phyloP scores from a whole-genome alignment of 1,140 invertebrate species.

The Paraescarpia echinospica region DNA sequence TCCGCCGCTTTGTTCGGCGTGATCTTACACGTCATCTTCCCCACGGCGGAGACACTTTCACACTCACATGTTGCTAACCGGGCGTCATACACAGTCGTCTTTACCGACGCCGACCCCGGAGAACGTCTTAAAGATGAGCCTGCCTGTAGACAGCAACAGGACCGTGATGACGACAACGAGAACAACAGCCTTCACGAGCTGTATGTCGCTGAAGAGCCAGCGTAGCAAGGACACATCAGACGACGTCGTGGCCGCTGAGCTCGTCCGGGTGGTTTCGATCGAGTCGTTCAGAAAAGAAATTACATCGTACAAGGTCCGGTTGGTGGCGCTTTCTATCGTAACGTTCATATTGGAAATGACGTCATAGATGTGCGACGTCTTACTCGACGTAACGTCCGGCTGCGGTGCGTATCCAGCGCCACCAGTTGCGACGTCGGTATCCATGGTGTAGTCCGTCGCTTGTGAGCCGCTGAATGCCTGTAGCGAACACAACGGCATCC shows the following conservation, averaged over 20 bases:
- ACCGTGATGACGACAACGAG: slow-evolving; percentile 13
- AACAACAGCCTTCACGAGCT: slow-evolving; percentile 22
- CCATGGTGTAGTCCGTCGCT: not conserved
- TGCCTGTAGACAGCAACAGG: slow-evolving; percentile 19
- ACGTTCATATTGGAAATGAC: not conserved
- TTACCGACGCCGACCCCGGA: slow-evolving; percentile 10
- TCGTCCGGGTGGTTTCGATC: not conserved
- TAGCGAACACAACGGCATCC: not conserved
- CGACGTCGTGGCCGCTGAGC: not conserved
- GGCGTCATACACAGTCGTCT: not conserved
- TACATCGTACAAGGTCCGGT: not conserved
- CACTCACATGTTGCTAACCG: not conserved
- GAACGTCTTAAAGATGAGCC: slow-evolving; percentile 18
- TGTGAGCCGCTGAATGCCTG: not conserved
- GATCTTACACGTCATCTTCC: not conserved
- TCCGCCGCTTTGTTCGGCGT: not conserved
- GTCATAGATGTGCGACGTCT: not conserved
- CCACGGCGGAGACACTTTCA: too few relatives aligned
- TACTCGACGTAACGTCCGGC: not conserved
- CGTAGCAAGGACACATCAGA: not conserved
- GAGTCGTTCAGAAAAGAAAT: not conserved
- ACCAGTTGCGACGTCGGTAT: not conserved
- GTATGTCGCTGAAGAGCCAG: not conserved
- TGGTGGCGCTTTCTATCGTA: not conserved
- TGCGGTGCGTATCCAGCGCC: not conserved